A percentile compares a stretch with the other conserved stretches of the same genome.
These are phyloP conservation scores for Ceratina calcarata DNA, from an alignment of 1,140 invertebrate genomes.

Conservation along the genomic window DNA sequence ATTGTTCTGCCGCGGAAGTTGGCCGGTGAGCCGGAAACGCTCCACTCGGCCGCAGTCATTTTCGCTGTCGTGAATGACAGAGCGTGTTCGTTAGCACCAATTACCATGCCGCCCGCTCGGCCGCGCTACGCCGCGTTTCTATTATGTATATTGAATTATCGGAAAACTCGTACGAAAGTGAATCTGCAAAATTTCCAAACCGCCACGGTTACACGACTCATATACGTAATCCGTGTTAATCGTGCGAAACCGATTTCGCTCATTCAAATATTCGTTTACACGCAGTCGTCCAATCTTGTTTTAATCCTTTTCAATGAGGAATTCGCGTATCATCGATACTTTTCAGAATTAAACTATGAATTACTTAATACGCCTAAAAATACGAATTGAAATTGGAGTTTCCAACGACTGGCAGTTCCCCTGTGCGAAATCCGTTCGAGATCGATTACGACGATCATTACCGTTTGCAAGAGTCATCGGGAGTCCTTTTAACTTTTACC, in stretches of 20 bases:
- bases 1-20: conserved; percentile 67
- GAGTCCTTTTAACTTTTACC: conserved; percentile 48
- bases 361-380: too few relatives aligned
- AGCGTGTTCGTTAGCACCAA: conserved; percentile 66
- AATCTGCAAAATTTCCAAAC: conserved; percentile 56
- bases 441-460: conserved; percentile 31
- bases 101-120: conserved; percentile 55
- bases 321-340: too few relatives aligned
- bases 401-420: background rate
- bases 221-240: too few relatives aligned
- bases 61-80: conserved; percentile 63
- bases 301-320: too few relatives aligned
- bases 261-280: background rate
- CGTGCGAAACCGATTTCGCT: background rate
- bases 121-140: conserved; percentile 14
- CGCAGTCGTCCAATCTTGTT: too few relatives aligned
- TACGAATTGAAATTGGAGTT: too few relatives aligned
- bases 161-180: conserved; percentile 57
- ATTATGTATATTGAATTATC: conserved; percentile 63
- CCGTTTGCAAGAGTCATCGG: conserved; percentile 35
- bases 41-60: conserved; percentile 62
- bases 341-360: too few relatives aligned
- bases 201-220: conserved; percentile 35
- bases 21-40: conserved; percentile 63
- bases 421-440: background rate